These are phyloP conservation scores for Spilarctia lutea DNA, from an alignment of 2,888 invertebrate species.

Conservation along the genomic window DNA sequence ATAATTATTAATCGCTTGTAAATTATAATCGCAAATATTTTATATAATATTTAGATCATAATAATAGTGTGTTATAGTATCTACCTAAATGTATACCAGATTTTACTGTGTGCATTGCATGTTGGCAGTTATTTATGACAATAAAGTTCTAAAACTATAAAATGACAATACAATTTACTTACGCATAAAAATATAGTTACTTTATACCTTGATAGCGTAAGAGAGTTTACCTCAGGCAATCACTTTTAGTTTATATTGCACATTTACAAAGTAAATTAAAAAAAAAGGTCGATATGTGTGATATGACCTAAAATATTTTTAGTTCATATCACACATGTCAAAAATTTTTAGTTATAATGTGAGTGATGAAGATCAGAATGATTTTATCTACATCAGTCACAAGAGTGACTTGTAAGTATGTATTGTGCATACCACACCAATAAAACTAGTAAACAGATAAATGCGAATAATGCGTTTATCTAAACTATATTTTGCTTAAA, in stretches of 20 bases:
- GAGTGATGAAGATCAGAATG: no score
- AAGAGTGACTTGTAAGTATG: neutral
- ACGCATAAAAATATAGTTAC: neutral
- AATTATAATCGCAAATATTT: neutral
- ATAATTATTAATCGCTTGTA: slow-evolving; percentile 19
- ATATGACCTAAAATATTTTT: no score
- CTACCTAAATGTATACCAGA: neutral
- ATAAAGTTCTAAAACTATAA: slow-evolving; percentile 2
- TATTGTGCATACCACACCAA: neutral
- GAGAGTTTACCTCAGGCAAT: neutral
- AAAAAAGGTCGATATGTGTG: no score
- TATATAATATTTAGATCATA: slow-evolving; percentile 8
- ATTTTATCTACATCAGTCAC: no score
- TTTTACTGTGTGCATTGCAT: neutral
- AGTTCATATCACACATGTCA: neutral
- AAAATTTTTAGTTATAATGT: no score
- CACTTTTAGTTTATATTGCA: neutral
- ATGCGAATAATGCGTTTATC: neutral
- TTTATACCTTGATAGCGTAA: neutral
- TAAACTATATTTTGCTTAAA: neutral
- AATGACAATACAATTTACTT: neutral
- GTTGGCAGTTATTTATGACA: slow-evolving; percentile 18
- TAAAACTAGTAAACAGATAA: neutral
- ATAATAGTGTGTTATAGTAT: neutral
- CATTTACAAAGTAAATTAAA: neutral